Conservation (phyloP, 1,140 invertebrate species). For the Eulimnadia texana region DNA sequence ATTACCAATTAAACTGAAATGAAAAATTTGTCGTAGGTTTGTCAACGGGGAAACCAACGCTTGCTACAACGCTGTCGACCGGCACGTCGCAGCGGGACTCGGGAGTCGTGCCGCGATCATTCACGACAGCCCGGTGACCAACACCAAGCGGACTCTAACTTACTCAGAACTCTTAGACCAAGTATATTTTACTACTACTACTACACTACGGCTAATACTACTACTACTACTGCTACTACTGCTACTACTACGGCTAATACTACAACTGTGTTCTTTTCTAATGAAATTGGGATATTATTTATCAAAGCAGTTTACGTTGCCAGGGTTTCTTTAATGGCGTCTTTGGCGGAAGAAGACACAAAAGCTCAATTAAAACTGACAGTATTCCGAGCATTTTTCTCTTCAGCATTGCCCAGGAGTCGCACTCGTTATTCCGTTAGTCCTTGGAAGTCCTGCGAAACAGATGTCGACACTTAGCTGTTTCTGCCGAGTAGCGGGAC, state of each 20-base stretch:
- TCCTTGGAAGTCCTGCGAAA: too few relatives aligned
- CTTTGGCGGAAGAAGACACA: background rate
- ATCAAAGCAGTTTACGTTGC: background rate
- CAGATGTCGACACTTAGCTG: background rate
- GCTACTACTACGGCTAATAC: too few relatives aligned
- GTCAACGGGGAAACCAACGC: slow-evolving; percentile 79
- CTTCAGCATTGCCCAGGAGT: background rate
- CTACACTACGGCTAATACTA: too few relatives aligned
- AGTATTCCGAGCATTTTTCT: background rate
- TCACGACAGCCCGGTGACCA: slow-evolving; percentile 75
- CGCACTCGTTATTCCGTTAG: too few relatives aligned
- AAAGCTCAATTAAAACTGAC: background rate
- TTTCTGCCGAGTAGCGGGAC: background rate
- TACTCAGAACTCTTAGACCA: slow-evolving; percentile 64
- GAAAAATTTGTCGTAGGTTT: too few relatives aligned
- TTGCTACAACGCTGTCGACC: slow-evolving; percentile 81
- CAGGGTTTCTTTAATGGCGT: background rate
- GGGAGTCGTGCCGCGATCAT: slow-evolving; percentile 68
- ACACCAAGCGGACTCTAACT: slow-evolving; percentile 53
- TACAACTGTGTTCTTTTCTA: background rate
- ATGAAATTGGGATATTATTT: background rate
- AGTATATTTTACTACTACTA: slow-evolving; percentile 37
- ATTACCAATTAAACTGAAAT: too few relatives aligned
- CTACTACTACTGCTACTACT: too few relatives aligned
- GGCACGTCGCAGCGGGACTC: slow-evolving; percentile 63